Base-by-base conservation (phyloP, 1,140 invertebrate genomes). In the Microplitis mediator region DNA sequence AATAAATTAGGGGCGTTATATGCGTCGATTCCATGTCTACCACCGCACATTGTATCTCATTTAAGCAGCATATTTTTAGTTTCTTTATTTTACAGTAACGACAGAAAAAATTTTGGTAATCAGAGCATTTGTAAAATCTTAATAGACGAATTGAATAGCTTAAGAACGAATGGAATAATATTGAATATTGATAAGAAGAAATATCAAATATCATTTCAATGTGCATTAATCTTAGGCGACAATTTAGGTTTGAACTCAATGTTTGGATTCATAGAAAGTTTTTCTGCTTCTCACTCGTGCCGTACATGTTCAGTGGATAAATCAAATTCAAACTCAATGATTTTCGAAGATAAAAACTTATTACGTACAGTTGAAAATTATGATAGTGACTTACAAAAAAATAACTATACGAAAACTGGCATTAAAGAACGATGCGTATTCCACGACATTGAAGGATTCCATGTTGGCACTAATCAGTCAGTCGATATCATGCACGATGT, bases 401-500 rank as follows among this genome's bases (percentile, higher is more conserved):
- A 68, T 51, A 34, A 75, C n/a, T 16, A 13, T 34, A 14, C 8
- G 16, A n/a, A 39, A 45, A 72, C 62, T 50, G 74, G 74, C 5
- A 67, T 75, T 45, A 52, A 23, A 16, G 63, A 61, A 35, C 31
- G 31, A 54, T 75, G 74, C 51, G 35, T 72, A 31, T 75, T 65
- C 23, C 36, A 72, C 35, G 11, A 39, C 6, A 31, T 71, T 13
- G n/a, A 9, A 23, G 66, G 69, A 63, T 80, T 79, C 76, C 78
- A 81, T 78, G 14, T 79, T 8, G 75, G 54, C 36, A 58, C 69
- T n/a, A 81, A 81, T 52, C 51, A 69, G 34, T 51, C 66, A 5
- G 60, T 73, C 45, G 80, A 82, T 73, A 45, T 79, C 61, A 79
- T 81, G 75, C 79, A 82, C 69, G 80, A 81, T 73, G 39, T 80